Base-by-base conservation (phyloP, 1,140 invertebrate genomes). In the Bombus superbus region DNA sequence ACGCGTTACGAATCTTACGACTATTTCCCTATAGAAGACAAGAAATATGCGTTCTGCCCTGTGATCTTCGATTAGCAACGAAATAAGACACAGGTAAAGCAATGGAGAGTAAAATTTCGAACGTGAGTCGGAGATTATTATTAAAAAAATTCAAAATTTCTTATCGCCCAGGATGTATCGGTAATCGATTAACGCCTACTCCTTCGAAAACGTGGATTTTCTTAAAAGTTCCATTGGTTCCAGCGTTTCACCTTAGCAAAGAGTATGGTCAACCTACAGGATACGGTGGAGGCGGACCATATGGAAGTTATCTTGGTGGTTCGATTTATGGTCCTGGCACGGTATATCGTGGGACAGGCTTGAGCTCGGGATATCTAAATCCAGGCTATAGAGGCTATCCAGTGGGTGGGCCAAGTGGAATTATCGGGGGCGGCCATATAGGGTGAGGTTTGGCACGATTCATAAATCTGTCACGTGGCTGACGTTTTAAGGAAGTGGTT, bases 231-330 rank as follows among this genome's bases (percentile, higher is more conserved):
- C 69, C 64, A 64, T 78, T 86, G 44, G 22, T 92, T 89, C 32
- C 86, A 93, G 92, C 87, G 11, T 92, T 93, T 62, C 86, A 91
- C 59, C 40, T 92, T 47, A 80, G 71, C 40, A 90, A 91, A 75
- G 92, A 91, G 22, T 93, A 93, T 57, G 91, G 91, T 15, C 87
- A 69, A 81, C 69, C 68, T 0, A 87, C 85, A 38, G 84, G 87
- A 35, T 91, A 91, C 71, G 83, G 78, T 28, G 86, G 88, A 2
- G 62, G 68, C 38, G 66, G 44, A 22, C 73, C 84, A 11, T 91
- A 92, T 64, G 91, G 91, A 40, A 82, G 47, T 81, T 88, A 90
- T 42, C 40, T 89, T 25, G 66, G 74, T 25, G 79, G 85, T 32
- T 88, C 90, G 3, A 40, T 83, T 88, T 92, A 93, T 75, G 68